Base-by-base conservation (phyloP, 2,888 invertebrate species). In the Omphaloscelis lunosa region DNA sequence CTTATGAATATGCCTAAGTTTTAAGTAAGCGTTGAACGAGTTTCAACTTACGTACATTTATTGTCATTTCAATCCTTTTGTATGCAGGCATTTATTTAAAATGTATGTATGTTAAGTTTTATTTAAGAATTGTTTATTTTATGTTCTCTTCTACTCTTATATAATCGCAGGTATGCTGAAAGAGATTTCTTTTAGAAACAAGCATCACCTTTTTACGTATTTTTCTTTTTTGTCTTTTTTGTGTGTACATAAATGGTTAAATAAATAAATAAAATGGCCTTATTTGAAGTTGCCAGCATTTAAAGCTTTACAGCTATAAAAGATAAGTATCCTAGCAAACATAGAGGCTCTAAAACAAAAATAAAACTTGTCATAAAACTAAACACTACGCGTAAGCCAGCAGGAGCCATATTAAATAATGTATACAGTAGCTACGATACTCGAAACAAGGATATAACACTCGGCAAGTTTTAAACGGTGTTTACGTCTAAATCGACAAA, bases 401-500 rank as follows among this genome's bases (percentile, higher is more conserved):
- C 63, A 65, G 29, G 23, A 62, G 48, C 48, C 61, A 78, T 75
- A 86, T 75, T 66, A 61, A 59, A 75, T 84, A 72, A 86, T 86
- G 72, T 84, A 86, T 75, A 86, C 86, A 84, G 72, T 86, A 77
- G 62, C 73, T 63, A 53, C 61, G 58, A 82, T 79, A 85, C 80
- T 78, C 56, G 39, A 83, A 80, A 82, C 83, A 85, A 85, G 85
- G 88, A 90, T 91, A 90, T 89, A 88, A 84, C 88, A 85, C 87
- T 88, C 85, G 79, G 86, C 88, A 88, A 88, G 90, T 89, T 90
- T 90, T 92, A 92, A 92, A 89, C 90, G 91, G 90, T 93, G 93
- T 93, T 94, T 93, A 94, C 91, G 92, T 94, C 93, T 94, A 93
- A 93, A 94, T 94, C 93, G 93, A 93, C 93, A 94, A 94, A 94